Conservation (phyloP, 2,797 vertebrate genomes). For the Gymnopithys bicolor region DNA sequence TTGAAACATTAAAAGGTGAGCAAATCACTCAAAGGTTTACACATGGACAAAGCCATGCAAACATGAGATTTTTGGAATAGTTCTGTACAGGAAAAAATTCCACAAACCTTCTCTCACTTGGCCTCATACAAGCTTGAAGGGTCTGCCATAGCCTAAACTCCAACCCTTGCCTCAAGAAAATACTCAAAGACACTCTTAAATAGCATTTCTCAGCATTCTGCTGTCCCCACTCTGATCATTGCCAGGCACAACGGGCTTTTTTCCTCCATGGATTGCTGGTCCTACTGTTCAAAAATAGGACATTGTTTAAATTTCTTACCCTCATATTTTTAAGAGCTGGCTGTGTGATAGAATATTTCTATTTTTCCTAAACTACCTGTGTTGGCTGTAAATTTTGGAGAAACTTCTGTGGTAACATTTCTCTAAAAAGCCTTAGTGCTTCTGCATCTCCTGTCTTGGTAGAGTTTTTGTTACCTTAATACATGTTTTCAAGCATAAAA, state of each 20-base stretch:
- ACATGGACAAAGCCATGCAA: not conserved
- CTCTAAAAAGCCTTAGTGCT: not conserved
- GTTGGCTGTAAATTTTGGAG: not conserved
- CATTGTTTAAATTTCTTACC: not conserved
- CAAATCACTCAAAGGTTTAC: not conserved
- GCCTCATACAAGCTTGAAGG: not conserved
- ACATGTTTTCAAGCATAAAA: not conserved
- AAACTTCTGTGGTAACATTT: not conserved
- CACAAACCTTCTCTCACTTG: fast-evolving
- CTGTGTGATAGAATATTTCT: not conserved
- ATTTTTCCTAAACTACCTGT: not conserved
- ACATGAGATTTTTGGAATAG: fast-evolving
- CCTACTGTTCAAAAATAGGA: not conserved
- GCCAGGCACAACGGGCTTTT: fast-evolving
- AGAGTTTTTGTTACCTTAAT: not conserved
- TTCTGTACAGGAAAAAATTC: not conserved
- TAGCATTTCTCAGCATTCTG: not conserved
- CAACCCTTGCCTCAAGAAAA: not conserved
- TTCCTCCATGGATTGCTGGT: not conserved
- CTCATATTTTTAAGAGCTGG: not conserved
- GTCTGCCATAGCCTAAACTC: fast-evolving
- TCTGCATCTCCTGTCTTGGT: not conserved
- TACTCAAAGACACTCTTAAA: not conserved
- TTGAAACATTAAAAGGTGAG: not conserved
- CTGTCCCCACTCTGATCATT: not conserved